Percentiles rank a stretch among this genome's conserved stretches.
Evolutionary conservation across 2,888 invertebrate species (phyloP).

Genomic region (Plutella xylostella): DNA sequence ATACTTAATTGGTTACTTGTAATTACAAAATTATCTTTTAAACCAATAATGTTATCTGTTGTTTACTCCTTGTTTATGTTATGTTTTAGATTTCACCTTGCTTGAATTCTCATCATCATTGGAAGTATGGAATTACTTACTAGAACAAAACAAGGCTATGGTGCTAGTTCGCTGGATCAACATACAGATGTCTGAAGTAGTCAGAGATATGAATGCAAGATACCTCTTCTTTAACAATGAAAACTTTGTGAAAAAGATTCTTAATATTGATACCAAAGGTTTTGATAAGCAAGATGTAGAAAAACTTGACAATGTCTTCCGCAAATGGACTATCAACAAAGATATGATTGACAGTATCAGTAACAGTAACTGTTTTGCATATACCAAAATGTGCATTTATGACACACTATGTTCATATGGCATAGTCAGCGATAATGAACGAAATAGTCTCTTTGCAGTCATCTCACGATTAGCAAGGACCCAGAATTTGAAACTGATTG

Average conservation of each 20-base stretch:
- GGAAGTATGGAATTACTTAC: conserved; percentile 72
- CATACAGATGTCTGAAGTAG: conserved; percentile 60
- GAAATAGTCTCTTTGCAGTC: conserved; percentile 61
- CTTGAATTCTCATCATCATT: conserved; percentile 59
- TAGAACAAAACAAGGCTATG: conserved; percentile 70
- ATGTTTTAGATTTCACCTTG: conserved; percentile 56
- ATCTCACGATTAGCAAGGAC: conserved; percentile 72
- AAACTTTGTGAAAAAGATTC: conserved; percentile 47
- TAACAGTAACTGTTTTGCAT: conserved; percentile 52
- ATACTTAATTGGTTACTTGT: no score
- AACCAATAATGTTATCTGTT: no score
- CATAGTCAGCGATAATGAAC: conserved; percentile 72
- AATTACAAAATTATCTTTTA: no score
- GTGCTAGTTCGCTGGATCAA: conserved; percentile 73
- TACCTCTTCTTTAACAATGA: conserved; percentile 58
- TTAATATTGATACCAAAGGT: conserved; percentile 54
- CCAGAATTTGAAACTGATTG: conserved; percentile 61
- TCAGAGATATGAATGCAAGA: conserved; percentile 56
- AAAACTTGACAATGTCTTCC: conserved; percentile 60
- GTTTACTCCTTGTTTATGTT: no score
- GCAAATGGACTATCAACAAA: conserved; percentile 64
- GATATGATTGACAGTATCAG: conserved; percentile 69
- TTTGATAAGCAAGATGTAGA: conserved; percentile 45
- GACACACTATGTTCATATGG: conserved; percentile 74
- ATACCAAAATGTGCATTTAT: conserved; percentile 67